phyloP scores from a whole-genome alignment of 2,113 vertebrate species.

The Vidua macroura region DNA sequence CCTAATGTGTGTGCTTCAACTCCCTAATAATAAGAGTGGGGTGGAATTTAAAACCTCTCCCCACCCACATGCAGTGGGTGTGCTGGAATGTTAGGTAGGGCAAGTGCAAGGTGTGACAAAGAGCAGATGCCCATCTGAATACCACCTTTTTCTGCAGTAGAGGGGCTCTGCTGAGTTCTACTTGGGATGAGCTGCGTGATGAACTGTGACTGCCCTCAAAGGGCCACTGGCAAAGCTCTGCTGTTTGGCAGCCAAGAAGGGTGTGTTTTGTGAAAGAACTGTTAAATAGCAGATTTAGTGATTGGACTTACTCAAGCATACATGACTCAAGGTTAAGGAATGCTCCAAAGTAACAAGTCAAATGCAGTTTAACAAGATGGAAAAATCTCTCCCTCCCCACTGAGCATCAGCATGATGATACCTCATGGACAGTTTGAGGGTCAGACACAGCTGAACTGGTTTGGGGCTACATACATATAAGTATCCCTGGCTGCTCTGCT shows the following conservation, averaged over 20 bases:
- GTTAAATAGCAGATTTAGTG: neutral
- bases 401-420: neutral
- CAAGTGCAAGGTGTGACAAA: neutral
- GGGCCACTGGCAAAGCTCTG: neutral
- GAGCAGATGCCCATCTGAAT: neutral
- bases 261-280: neutral
- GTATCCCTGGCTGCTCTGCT: neutral
- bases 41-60: constrained; percentile 20
- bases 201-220: neutral
- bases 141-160: neutral
- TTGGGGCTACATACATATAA: accelerated
- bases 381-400: neutral
- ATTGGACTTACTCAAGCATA: neutral
- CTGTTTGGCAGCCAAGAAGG: neutral
- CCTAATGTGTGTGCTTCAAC: neutral
- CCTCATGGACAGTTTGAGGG: neutral
- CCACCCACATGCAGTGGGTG: neutral
- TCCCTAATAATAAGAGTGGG: neutral
- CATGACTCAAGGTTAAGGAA: neutral
- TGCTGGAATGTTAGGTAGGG: constrained; percentile 2
- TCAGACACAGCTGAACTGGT: neutral
- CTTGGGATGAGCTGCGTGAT: neutral
- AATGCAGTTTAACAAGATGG: neutral
- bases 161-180: neutral
- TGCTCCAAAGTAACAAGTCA: neutral